Conservation (phyloP, 2,113 vertebrate species). For the Etia nguti region DNA sequence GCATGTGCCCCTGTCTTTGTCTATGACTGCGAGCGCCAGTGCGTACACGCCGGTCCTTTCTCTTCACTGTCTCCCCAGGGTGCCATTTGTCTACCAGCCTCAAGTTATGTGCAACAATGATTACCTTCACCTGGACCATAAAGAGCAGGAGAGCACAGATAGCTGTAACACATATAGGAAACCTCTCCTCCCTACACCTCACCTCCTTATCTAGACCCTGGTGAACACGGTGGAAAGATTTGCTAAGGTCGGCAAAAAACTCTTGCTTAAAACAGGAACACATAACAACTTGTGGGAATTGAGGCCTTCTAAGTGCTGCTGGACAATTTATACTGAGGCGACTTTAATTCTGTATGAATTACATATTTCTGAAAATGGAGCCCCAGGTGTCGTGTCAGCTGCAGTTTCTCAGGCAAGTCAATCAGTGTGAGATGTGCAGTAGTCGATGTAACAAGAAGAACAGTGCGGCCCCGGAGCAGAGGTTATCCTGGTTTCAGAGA, state of each 20-base stretch:
- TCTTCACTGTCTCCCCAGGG: slow-evolving; percentile 10
- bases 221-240: slow-evolving; percentile 44
- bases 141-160: slow-evolving; percentile 21
- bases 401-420: slow-evolving; percentile 44
- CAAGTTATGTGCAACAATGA: slow-evolving; percentile 44
- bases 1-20: background rate
- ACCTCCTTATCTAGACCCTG: background rate
- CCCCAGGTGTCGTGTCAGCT: slow-evolving; percentile 54
- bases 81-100: slow-evolving; percentile 23
- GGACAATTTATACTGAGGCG: background rate
- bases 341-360: background rate
- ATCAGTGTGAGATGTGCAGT: slow-evolving; percentile 45
- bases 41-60: slow-evolving; percentile 11
- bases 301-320: background rate
- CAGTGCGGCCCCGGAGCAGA: slow-evolving; percentile 5
- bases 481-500: slow-evolving; percentile 11
- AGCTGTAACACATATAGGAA: slow-evolving; percentile 17
- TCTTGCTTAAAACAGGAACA: slow-evolving; percentile 3
- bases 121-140: slow-evolving; percentile 47
- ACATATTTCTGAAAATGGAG: background rate
- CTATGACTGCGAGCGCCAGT: background rate
- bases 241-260: slow-evolving; percentile 22
- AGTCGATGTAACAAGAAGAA: slow-evolving; percentile 13
- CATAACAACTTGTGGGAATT: slow-evolving; percentile 44
- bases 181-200: background rate